Evolutionary conservation across 2,113 vertebrate species (phyloP), one percentile per base, ranked within the genome.

Genomic region (Phylloscopus whistleri): DNA sequence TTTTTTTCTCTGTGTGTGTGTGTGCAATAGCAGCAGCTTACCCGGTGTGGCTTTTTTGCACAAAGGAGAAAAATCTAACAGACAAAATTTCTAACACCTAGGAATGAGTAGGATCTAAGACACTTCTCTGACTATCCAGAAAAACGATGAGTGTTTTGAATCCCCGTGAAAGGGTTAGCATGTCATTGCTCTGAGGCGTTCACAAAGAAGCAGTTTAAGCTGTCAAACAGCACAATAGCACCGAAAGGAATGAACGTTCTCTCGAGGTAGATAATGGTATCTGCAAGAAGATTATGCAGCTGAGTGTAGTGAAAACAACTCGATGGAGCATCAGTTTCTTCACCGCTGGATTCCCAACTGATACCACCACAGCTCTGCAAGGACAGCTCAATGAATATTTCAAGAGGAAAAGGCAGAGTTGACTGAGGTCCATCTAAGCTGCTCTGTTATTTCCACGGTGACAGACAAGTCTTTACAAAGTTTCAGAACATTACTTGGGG

Each of bases 381-480:
- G 41, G 70, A 93, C 49, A 91, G 35, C 51, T 67, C 48, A 4
- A 95, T 95, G 74, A 95, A 94, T 97, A 97, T 97, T 96, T 96
- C 82, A 96, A 70, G 48, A 96, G 84, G 72, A 69, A 87, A 83
- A 67, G 59, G 78, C 75, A 83, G 75, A 83, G 84, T 51, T 91
- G 74, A 93, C 46, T 63, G 74, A 79, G 80, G 75, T 77, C 89
- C 72, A 58, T 51, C 89, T 82, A 72, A 78, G 41, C 74, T 46
- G 68, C 55, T 66, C 67, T 83, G 28, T 91, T 91, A 87, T 66
- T 91, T 91, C 74, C 78, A 87, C 33, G 8, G 51, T 79, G 82
- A 85, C 87, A 91, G 37, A 77, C 23, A 66, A 89, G 41, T 73
- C 89, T 85, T 85, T 58, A 17, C 46, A 43, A 85, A 79, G 31